phyloP scores from a whole-genome alignment of 64 coral and sea anemone species.

The Pocillopora verrucosa region DNA sequence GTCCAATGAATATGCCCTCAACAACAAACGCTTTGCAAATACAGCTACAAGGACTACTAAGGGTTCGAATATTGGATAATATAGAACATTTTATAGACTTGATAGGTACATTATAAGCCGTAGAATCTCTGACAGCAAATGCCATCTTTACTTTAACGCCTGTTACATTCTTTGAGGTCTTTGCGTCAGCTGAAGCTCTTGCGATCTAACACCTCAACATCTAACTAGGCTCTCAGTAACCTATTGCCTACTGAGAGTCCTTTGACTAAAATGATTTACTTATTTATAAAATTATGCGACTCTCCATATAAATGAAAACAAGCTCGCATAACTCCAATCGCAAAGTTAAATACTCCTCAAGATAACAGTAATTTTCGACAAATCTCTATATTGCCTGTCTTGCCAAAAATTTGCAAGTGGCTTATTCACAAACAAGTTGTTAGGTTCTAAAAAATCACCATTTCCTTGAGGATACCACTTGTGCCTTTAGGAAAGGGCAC shows the following conservation, averaged over 20 bases:
- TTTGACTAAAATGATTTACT: background rate
- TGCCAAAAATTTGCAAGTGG: conserved; percentile 7
- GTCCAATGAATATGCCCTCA: conserved; percentile 20
- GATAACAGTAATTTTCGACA: conserved; percentile 17
- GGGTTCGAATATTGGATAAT: background rate
- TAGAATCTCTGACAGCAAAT: background rate
- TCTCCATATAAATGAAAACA: conserved; percentile 37
- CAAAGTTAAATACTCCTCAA: conserved; percentile 13
- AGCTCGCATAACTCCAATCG: conserved; percentile 33
- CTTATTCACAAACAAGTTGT: conserved; percentile 20
- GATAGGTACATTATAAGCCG: conserved; percentile 1
- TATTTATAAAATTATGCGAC: background rate
- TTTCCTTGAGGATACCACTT: background rate
- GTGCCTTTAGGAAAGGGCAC: too few species aligned
- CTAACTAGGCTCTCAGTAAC: background rate
- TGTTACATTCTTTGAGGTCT: conserved; percentile 2
- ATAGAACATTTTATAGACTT: background rate
- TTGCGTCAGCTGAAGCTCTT: conserved; percentile 26
- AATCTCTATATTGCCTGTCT: conserved; percentile 32
- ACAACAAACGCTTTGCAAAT: conserved; percentile 17
- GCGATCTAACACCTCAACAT: conserved; percentile 8
- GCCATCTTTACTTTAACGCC: background rate
- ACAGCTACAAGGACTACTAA: conserved; percentile 25
- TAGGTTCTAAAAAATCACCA: background rate
- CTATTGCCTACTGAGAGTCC: background rate